phyloP scores from a whole-genome alignment of 2,888 invertebrate genomes.

The Pteria penguin region DNA sequence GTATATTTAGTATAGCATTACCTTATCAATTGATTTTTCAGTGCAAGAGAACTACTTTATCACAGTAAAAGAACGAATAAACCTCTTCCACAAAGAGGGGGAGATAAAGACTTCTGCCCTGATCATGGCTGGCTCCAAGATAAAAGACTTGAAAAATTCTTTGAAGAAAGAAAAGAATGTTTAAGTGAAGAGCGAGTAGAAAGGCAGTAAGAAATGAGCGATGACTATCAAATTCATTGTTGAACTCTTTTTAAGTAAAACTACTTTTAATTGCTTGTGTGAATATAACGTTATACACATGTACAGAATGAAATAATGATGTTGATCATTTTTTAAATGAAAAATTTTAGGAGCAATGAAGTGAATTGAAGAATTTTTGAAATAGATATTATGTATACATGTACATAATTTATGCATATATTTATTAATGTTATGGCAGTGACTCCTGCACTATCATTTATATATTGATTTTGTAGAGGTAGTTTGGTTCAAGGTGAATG shows the following conservation, averaged over 20 bases:
- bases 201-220: conserved; percentile 60
- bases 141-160: conserved; percentile 67
- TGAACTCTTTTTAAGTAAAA: too few species aligned
- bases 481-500: conserved; percentile 68
- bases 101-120: conserved; percentile 72
- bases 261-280: too few species aligned
- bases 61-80: conserved; percentile 57
- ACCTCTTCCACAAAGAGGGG: conserved; percentile 68
- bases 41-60: conserved; percentile 67
- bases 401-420: neutral
- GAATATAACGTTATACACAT: too few species aligned
- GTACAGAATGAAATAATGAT: too few species aligned
- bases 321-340: too few species aligned
- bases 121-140: conserved; percentile 73
- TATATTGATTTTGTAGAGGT: conserved; percentile 54
- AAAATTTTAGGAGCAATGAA: too few species aligned
- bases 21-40: conserved; percentile 42
- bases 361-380: too few species aligned
- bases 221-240: too few species aligned
- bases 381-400: too few species aligned
- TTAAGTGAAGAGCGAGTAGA: conserved; percentile 71
- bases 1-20: too few species aligned
- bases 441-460: neutral
- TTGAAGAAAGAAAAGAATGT: conserved; percentile 62
- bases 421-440: too few species aligned